A percentile compares a stretch with the other conserved stretches of the same genome.
phyloP scores from a whole-genome alignment of 1,140 invertebrate species.

The Dinoponera quadriceps region DNA sequence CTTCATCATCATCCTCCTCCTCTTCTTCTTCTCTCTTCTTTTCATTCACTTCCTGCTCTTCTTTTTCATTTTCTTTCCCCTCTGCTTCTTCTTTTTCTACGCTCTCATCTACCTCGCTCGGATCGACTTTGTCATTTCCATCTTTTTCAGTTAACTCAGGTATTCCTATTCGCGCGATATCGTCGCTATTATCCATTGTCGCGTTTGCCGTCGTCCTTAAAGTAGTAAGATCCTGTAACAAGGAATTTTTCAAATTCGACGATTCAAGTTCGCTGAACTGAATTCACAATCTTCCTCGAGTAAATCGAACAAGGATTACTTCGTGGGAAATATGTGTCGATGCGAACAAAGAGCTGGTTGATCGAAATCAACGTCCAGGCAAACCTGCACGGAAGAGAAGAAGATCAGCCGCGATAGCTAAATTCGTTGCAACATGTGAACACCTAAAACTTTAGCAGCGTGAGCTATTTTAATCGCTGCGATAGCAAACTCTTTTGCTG shows the following conservation, averaged over 20 bases:
- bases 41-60: constrained; percentile 45
- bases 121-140: constrained; percentile 3
- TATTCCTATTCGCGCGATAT: background rate
- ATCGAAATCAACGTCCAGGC: too few species aligned
- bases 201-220: background rate
- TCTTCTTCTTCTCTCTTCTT: constrained; percentile 66
- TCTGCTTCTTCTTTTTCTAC: constrained; percentile 36
- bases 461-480: too few species aligned
- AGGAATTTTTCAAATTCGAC: background rate
- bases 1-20: constrained; percentile 33
- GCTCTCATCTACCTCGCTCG: constrained; percentile 26
- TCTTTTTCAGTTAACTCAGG: background rate
- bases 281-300: background rate
- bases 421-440: too few species aligned
- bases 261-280: background rate
- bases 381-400: too few species aligned
- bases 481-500: too few species aligned
- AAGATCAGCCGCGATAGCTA: too few species aligned
- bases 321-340: too few species aligned
- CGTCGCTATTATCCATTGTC: background rate
- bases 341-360: too few species aligned
- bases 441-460: too few species aligned
- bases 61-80: constrained; percentile 58
- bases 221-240: background rate
- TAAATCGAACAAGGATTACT: too few species aligned